Evolutionary conservation across 2,797 vertebrate species (phyloP), one percentile per base, ranked within the genome.

Genomic region (Danio tinwini): DNA sequence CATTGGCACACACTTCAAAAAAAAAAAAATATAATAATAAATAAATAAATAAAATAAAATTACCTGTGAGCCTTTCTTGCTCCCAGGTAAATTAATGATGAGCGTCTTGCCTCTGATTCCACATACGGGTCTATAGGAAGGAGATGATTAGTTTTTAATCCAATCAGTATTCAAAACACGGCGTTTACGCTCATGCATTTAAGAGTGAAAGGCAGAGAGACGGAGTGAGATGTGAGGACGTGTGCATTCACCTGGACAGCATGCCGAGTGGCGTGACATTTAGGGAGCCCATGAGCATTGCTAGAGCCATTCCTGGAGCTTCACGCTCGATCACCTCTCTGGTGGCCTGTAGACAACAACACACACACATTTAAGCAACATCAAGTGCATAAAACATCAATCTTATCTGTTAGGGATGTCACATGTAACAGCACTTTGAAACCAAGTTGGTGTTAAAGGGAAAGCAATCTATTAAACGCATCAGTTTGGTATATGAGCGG

Each of bases 31-130:
- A n/a, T 29, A 29, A 29, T 29, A 29, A 40, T 37, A 49, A 6
- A 62, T 56, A 71, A 55, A 58, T 29, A 61, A 5, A 21, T 21
- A 44, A 9, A 61, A 1, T 76, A 7, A 70, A 13, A 90, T 90
- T 93, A 98, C 97, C 97, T 99, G 97, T 92, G 97, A 99, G 81
- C 97, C 97, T 91, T 99, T 99, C 94, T 98, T 99, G 94, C 97
- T 99, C 88, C 97, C 97, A 88, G 97, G 97, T 83, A 99, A 94
- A 91, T 99, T 99, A 92, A 99, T 98, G 91, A 99, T 97, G 88
- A 99, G 95, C 87, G 97, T 99, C 93, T 99, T 99, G 39, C 97
- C 97, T 91, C 97, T 94, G 85, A 99, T 99, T 86, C 97, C 97
- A 91, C 97, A 99, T 52, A 99, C 97, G 40, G 97, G 97, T 88